Evolutionary conservation across 2,113 vertebrate genomes (phyloP).

Genomic region (Microtus ochrogaster): DNA sequence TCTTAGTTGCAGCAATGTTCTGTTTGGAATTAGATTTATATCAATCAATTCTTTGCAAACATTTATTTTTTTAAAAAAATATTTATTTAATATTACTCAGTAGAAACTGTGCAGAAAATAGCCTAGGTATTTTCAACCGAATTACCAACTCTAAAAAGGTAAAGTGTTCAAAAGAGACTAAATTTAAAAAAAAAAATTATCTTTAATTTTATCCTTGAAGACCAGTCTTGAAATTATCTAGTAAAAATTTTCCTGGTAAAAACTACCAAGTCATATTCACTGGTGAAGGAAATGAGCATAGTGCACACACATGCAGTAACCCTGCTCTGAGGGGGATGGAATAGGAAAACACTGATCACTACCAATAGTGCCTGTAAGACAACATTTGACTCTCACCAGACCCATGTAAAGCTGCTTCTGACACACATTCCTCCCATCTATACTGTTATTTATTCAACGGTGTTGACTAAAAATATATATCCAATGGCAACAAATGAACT

Average conservation of each 20-base stretch:
- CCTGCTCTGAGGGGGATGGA: background rate
- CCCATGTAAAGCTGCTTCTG: background rate
- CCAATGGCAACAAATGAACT: background rate
- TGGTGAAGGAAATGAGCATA: background rate
- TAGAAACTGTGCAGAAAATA: background rate
- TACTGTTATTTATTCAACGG: background rate
- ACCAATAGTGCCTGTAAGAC: background rate
- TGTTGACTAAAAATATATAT: background rate
- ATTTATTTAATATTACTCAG: background rate
- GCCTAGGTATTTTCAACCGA: background rate
- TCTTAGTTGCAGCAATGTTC: background rate
- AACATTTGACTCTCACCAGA: background rate
- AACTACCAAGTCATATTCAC: background rate
- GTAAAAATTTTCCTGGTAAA: background rate
- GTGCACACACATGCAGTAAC: background rate
- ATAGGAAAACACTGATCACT: background rate
- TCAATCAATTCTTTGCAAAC: background rate
- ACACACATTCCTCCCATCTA: background rate
- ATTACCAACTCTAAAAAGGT: background rate
- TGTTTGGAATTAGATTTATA: background rate
- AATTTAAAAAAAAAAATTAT: background rate
- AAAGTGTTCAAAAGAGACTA: background rate
- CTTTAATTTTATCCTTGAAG: background rate
- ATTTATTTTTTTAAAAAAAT: background rate
- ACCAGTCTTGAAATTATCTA: background rate